Conservation (phyloP, 92 coral and sea anemone species). For the Porites divaricata region DNA sequence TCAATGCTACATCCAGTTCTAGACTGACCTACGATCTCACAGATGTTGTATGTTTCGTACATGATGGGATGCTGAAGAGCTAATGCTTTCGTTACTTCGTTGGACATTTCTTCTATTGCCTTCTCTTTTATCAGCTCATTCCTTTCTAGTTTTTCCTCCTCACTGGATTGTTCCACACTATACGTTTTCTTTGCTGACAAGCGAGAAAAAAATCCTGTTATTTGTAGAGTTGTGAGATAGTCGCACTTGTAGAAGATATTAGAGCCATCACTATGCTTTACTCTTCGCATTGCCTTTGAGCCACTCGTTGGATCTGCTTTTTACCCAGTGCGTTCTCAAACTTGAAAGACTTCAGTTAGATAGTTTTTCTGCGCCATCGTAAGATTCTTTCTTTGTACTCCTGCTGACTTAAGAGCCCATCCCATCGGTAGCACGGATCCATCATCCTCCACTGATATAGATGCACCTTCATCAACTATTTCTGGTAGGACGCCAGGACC, state of each 20-base stretch:
- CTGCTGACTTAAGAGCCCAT: slow-evolving; percentile 49
- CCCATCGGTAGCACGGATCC: slow-evolving; percentile 33
- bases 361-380: slow-evolving; percentile 53
- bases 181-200: slow-evolving; percentile 32
- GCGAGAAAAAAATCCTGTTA: slow-evolving; percentile 61
- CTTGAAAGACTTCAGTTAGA: slow-evolving; percentile 22
- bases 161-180: too few relatives aligned
- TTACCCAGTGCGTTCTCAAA: slow-evolving; percentile 60
- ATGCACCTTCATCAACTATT: slow-evolving; percentile 19
- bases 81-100: too few relatives aligned
- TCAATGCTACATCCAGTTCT: too few relatives aligned
- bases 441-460: not conserved
- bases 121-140: too few relatives aligned
- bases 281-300: slow-evolving; percentile 48
- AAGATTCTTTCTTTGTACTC: slow-evolving; percentile 23
- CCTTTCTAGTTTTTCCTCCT: too few relatives aligned
- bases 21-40: too few relatives aligned
- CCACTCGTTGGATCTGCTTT: slow-evolving; percentile 52
- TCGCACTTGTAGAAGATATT: slow-evolving; percentile 33
- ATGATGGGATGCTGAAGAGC: too few relatives aligned
- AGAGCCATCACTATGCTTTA: slow-evolving; percentile 35
- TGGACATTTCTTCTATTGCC: too few relatives aligned
- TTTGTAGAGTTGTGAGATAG: slow-evolving; percentile 55
- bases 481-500: slow-evolving; percentile 51
- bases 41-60: too few relatives aligned